phyloP scores from a whole-genome alignment of 2,888 invertebrate genomes.

The Melanophora roralis region DNA sequence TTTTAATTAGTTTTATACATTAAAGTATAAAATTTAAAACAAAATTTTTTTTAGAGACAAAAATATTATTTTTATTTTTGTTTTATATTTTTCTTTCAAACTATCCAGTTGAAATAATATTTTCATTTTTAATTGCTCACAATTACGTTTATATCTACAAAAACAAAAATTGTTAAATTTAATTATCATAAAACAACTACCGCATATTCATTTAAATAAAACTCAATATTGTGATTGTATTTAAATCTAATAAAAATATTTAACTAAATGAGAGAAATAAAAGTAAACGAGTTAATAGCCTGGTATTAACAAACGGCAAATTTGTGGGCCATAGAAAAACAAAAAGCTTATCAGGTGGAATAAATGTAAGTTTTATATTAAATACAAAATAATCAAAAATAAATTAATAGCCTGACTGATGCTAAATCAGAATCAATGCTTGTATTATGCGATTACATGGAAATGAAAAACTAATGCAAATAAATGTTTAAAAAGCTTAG shows the following conservation, averaged over 20 bases:
- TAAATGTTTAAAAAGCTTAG: not conserved
- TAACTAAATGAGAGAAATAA: not conserved
- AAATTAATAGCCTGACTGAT: conserved; percentile 18
- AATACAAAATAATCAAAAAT: conserved; percentile 3
- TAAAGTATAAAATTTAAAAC: not conserved
- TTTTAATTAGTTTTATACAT: not conserved
- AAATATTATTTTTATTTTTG: not conserved
- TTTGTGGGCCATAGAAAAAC: not conserved
- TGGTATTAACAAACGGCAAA: not conserved
- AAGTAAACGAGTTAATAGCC: not conserved
- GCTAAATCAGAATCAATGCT: not conserved
- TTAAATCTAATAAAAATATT: conserved; percentile 21
- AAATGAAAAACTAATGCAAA: conserved; percentile 28
- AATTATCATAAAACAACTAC: conserved; percentile 25
- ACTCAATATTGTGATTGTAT: not conserved
- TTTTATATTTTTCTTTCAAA: too few relatives aligned
- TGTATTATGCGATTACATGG: conserved; percentile 6
- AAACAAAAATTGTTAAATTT: conserved; percentile 11
- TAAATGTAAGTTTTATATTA: not conserved
- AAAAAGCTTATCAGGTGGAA: not conserved
- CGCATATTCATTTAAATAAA: not conserved
- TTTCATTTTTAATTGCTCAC: conserved; percentile 18
- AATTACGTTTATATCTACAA: not conserved
- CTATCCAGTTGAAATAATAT: not conserved
- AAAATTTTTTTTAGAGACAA: not conserved